A percentile compares a stretch with the other conserved stretches of the same genome.
Conservation (phyloP, 1,140 invertebrate genomes). For the Globodera ellingtonae region DNA sequence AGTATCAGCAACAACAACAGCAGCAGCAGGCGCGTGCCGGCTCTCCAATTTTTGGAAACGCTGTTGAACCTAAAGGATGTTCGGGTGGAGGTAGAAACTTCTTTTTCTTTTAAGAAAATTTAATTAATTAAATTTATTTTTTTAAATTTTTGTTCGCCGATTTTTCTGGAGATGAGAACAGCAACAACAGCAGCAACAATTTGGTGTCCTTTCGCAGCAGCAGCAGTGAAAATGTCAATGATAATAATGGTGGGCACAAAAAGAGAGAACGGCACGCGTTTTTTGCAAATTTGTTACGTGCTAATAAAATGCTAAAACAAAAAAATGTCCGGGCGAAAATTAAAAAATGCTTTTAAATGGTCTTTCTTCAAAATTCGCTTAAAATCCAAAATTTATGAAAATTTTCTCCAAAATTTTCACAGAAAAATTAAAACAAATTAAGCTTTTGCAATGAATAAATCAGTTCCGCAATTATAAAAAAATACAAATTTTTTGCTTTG, state of each 20-base stretch:
- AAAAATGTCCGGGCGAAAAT: no score
- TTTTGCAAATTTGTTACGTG: neutral
- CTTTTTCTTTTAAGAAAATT: neutral
- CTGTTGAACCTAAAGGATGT: slow-evolving; percentile 42
- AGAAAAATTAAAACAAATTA: no score
- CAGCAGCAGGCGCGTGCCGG: slow-evolving; percentile 13
- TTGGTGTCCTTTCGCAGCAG: neutral
- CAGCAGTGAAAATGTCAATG: no score
- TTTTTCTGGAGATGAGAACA: slow-evolving; percentile 1
- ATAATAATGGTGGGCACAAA: neutral
- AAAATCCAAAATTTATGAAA: no score
- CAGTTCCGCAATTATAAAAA: no score
- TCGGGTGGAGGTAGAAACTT: slow-evolving; percentile 17
- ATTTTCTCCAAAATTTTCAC: no score
- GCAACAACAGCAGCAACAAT: slow-evolving; percentile 4
- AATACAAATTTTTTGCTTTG: no score
- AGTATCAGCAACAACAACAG: slow-evolving; percentile 7
- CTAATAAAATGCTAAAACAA: no score
- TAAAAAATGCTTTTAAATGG: no score
- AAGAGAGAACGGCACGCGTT: neutral
- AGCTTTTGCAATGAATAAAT: no score
- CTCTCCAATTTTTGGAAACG: slow-evolving; percentile 44
- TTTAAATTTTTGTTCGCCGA: slow-evolving; percentile 4
- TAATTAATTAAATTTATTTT: neutral
- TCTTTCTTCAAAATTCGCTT: neutral